Percentiles rank a stretch among this genome's conserved stretches.
Conservation (phyloP, 2,113 vertebrate genomes). For the Pseudopodoces humilis region DNA sequence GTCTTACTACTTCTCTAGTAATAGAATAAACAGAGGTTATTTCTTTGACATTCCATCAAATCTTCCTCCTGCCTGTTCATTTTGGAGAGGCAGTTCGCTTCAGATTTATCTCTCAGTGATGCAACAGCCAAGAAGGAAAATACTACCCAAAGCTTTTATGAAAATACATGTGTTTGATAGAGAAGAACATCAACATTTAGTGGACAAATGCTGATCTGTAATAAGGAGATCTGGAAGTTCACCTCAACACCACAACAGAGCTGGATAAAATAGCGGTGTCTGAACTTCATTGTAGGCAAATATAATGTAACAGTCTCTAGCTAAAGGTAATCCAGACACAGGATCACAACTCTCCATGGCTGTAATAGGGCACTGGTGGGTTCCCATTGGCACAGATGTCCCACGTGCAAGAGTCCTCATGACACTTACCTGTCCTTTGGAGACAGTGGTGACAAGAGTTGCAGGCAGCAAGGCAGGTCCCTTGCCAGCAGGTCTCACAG, state of each 20-base stretch:
- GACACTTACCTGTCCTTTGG: neutral
- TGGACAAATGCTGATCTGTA: neutral
- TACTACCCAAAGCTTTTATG: neutral
- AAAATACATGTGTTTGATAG: neutral
- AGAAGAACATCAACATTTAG: neutral
- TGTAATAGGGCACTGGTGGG: neutral
- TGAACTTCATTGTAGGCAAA: neutral
- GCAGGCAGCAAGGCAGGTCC: neutral
- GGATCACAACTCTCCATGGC: neutral
- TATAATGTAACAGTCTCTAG: neutral
- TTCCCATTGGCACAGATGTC: neutral
- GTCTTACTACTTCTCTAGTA: neutral
- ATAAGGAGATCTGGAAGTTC: neutral
- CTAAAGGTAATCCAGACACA: neutral
- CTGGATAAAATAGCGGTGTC: neutral
- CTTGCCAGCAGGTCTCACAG: neutral
- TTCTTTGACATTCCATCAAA: neutral
- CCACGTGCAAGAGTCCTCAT: neutral
- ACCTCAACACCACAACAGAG: neutral
- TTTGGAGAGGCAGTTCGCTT: neutral
- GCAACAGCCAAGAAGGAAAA: neutral
- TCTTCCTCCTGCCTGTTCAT: neutral
- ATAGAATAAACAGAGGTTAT: neutral
- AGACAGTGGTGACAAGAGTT: neutral
- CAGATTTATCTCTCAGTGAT: neutral